These are phyloP conservation scores for Malthinus flaveolus DNA, from an alignment of 2,888 invertebrate genomes.

Conservation along the genomic window DNA sequence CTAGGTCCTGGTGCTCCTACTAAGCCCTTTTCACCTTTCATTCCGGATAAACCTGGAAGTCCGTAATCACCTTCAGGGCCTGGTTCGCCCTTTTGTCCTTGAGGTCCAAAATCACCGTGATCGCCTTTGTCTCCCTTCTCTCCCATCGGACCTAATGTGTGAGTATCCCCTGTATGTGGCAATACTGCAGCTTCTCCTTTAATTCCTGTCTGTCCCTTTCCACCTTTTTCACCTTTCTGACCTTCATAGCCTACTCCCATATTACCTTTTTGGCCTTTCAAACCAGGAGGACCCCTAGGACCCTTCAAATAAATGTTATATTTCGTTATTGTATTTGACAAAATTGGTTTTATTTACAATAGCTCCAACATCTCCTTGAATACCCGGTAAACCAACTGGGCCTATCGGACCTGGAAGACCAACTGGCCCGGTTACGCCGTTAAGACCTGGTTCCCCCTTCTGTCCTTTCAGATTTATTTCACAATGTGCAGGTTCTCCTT, in stretches of 20 bases:
- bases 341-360: constrained; percentile 53
- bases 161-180: constrained; percentile 41
- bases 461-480: constrained; percentile 76
- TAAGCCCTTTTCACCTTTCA: constrained; percentile 87
- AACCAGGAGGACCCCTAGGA: constrained; percentile 67
- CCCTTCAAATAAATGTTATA: constrained; percentile 58
- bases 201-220: constrained; percentile 65
- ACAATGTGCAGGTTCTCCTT: constrained; percentile 79
- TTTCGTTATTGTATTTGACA: too few relatives aligned
- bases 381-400: constrained; percentile 61
- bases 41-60: constrained; percentile 63
- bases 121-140: constrained; percentile 66
- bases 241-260: constrained; percentile 66
- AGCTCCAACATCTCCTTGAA: constrained; percentile 65
- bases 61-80: constrained; percentile 76
- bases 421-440: constrained; percentile 69
- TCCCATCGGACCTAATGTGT: constrained; percentile 53
- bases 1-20: constrained; percentile 79
- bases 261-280: constrained; percentile 68
- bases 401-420: constrained; percentile 69
- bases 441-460: constrained; percentile 81
- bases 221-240: constrained; percentile 63
- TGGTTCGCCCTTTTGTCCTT: constrained; percentile 71
- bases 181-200: constrained; percentile 59
- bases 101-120: constrained; percentile 61